Evolutionary conservation across 2,113 vertebrate genomes (phyloP), one percentile per base, ranked within the genome.

Genomic region (Podarcis raffonei): DNA sequence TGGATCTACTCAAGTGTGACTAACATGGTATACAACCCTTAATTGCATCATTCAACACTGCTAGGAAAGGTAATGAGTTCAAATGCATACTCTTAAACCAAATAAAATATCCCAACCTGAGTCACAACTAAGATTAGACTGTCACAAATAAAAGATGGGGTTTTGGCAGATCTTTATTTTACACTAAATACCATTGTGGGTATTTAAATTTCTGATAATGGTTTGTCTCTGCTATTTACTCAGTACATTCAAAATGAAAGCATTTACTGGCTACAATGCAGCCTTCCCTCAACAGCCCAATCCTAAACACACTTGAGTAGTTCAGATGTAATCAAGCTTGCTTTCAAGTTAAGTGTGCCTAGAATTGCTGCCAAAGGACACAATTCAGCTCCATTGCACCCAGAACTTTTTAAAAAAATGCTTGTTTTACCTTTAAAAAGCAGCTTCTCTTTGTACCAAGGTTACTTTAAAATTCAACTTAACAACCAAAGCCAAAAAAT

Each of bases 371-470:
- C 32, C 39, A 53, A 30, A 78, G 9, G 18, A 22, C 68, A 75
- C 59, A 53, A 62, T 83, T 66, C 72, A 68, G 59, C 16, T 88
- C 62, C 59, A 68, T 11, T 83, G 37, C 22, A 35, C 8, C 39
- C 22, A 30, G 30, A 6, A 16, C 18, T 81, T 84, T 15, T 2
- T 30, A 3, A 0, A 39, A n/a, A 39, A 37, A 7, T 5, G 53
- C 90, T 90, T 83, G 59, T 91, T 93, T 89, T 86, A 77, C 66
- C 35, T 84, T 82, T 66, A 37, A 62, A 91, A 92, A 15, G 77
- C 96, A 93, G 94, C 57, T 92, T 96, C 96, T 79, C 95, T 93
- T 94, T 95, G 96, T 97, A 97, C 96, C 94, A 96, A 92, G 87
- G 95, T 93, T 62, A 91, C 93, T 95, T 96, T 91, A 89, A 97